Conservation (phyloP, 2,113 vertebrate genomes). For the Oryzias javanicus region DNA sequence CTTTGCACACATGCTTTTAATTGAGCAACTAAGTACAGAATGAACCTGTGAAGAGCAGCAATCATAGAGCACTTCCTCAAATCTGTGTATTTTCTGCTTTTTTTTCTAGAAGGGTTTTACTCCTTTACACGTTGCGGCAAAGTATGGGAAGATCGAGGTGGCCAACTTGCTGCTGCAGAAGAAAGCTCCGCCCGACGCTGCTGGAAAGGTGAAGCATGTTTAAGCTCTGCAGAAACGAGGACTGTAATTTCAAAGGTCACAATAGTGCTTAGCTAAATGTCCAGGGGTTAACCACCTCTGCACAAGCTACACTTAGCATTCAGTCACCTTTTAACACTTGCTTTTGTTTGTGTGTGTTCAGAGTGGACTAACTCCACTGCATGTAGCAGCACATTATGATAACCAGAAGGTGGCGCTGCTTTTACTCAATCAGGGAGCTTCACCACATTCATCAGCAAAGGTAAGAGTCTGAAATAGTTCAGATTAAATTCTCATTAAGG, state of each 20-base stretch:
- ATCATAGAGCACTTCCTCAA: neutral
- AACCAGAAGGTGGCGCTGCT: slow-evolving; percentile 99
- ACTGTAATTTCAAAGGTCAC: neutral
- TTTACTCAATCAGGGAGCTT: slow-evolving; percentile 96
- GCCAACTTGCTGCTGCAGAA: slow-evolving; percentile 94
- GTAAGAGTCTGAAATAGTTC: slow-evolving; percentile 69
- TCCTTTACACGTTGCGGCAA: slow-evolving; percentile 94
- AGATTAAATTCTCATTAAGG: slow-evolving; percentile 9
- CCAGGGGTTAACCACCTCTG: neutral
- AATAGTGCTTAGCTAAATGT: neutral
- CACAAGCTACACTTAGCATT: neutral
- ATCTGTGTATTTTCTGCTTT: neutral
- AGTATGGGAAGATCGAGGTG: slow-evolving; percentile 96
- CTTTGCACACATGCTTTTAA: too few relatives aligned
- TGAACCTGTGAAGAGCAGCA: neutral
- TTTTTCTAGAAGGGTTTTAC: slow-evolving; percentile 94
- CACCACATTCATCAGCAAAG: slow-evolving; percentile 94
- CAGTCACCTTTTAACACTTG: slow-evolving; percentile 29
- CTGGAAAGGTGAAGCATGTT: slow-evolving; percentile 86
- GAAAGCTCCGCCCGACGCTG: slow-evolving; percentile 87
- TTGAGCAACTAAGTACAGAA: too few relatives aligned
- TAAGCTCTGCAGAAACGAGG: neutral
- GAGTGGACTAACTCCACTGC: slow-evolving; percentile 99
- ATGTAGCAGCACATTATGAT: slow-evolving; percentile 98
- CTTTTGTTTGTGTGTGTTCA: slow-evolving; percentile 63